Base-by-base conservation (phyloP, 1,140 invertebrate genomes). In the Platyscapa corneri region DNA sequence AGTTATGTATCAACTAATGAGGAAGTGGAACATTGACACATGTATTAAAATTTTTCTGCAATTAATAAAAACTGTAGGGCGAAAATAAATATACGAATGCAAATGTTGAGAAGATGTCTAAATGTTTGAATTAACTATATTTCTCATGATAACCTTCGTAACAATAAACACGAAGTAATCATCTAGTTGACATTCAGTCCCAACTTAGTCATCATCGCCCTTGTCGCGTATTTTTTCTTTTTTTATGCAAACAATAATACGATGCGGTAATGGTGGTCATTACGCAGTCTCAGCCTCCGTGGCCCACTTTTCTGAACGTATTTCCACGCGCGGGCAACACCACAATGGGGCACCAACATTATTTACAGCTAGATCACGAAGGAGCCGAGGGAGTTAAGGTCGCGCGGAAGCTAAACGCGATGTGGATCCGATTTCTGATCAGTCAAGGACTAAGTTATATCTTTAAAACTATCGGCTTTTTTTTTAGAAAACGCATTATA, bases 241-340 rank as follows among this genome's bases (percentile, higher is more conserved):
- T 74, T 74, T 42, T 14, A 74, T 42, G 37, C 37, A 74, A 67
- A 74, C 70, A 39, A 74, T 74, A n/a, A 74, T 42, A 20, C 20
- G 37, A 74, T 27, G 23, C 27, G 37, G 30, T 74, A 74, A 74
- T 74, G 67, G 14, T 16, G 23, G 5, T 74, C 23, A 42, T 42
- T 74, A 74, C 23, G 39, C 37, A 16, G 12, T 14, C 18, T 23
- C n/a, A 30, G 12, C 34, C 32, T 74, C 37, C 37, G 37, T 74
- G 37, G 70, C 37, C 70, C 37, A 74, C 37, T 42, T 32, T 42
- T 74, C 20, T 18, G 37, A 42, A 5, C 42, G 5, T 12, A 12
- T 74, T 74, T n/a, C 37, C 18, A 70, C 70, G 70, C 37, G 8
- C 27, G 5, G 37, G 23, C 37, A 27, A 74, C 27, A 23, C 67